A percentile compares a stretch with the other conserved stretches of the same genome.
phyloP scores from a whole-genome alignment of 1,140 invertebrate genomes.

The Hyposmocoma kahamanoa region DNA sequence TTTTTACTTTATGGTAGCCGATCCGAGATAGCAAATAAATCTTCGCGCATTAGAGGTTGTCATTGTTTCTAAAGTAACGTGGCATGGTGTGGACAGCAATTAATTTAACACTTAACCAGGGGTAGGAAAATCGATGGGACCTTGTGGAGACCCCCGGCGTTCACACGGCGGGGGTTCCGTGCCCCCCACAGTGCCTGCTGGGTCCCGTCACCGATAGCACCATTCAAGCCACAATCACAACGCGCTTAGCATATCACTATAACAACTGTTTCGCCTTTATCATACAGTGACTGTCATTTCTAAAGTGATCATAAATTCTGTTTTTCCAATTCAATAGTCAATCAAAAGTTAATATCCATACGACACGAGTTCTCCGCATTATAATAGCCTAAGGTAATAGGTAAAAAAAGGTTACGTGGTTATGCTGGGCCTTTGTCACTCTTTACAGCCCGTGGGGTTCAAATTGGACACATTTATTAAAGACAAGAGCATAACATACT shows the following conservation, averaged over 20 bases:
- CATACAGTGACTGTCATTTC: conserved; percentile 26
- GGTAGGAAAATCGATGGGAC: conserved; percentile 16
- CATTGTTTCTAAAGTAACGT: conserved; percentile 4
- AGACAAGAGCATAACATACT: no score
- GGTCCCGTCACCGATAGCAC: conserved; percentile 28
- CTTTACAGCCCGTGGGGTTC: no score
- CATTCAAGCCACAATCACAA: conserved; percentile 30
- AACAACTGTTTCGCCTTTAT: conserved; percentile 23
- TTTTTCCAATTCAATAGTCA: not conserved
- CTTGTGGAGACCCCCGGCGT: conserved; percentile 1
- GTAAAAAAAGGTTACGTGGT: no score
- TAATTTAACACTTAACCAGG: conserved; percentile 51
- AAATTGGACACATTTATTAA: no score
- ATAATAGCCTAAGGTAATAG: no score
- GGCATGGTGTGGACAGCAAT: conserved; percentile 35
- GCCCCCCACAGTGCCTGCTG: conserved; percentile 21
- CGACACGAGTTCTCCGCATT: no score
- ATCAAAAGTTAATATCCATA: no score
- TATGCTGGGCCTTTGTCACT: no score
- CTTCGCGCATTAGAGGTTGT: not conserved
- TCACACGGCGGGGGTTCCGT: conserved; percentile 24
- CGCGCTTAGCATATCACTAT: conserved; percentile 31
- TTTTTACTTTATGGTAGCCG: not conserved
- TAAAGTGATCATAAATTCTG: not conserved
- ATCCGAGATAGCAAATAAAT: not conserved